These are phyloP conservation scores for Andrena marginata DNA, from an alignment of 2,888 invertebrate species.

Conservation along the genomic window DNA sequence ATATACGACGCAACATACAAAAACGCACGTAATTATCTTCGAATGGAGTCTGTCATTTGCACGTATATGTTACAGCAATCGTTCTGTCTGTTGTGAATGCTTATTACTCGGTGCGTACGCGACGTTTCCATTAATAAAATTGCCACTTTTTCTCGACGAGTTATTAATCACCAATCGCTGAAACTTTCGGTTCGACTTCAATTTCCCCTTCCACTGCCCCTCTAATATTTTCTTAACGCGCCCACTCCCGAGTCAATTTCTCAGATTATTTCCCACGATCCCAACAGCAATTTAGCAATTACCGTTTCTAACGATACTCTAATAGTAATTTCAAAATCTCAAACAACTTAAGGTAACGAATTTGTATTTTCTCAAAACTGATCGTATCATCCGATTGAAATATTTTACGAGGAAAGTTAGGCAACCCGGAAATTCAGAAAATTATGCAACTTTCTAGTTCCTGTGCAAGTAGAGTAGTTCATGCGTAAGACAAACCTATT, in stretches of 20 bases:
- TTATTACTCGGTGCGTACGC: constrained; percentile 10
- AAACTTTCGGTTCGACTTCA: not conserved
- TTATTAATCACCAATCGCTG: not conserved
- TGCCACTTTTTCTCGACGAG: not conserved
- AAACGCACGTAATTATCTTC: constrained; percentile 41
- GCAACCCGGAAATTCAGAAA: no score
- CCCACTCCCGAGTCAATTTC: not conserved
- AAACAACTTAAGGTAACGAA: no score
- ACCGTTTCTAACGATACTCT: not conserved
- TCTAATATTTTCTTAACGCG: not conserved
- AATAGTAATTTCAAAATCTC: not conserved
- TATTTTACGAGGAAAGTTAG: no score
- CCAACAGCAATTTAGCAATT: not conserved
- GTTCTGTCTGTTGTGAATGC: constrained; percentile 18
- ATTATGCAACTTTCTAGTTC: no score
- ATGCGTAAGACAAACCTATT: no score
- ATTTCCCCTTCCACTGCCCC: not conserved
- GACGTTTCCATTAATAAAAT: constrained; percentile 41
- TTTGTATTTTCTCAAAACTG: no score
- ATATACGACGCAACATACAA: constrained; percentile 19
- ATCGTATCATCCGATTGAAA: no score
- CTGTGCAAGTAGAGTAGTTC: no score
- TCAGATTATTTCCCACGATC: not conserved
- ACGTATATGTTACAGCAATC: constrained; percentile 32
- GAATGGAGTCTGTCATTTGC: constrained; percentile 23